Conservation (phyloP, 2,797 vertebrate genomes). For the Microchirus variegatus region DNA sequence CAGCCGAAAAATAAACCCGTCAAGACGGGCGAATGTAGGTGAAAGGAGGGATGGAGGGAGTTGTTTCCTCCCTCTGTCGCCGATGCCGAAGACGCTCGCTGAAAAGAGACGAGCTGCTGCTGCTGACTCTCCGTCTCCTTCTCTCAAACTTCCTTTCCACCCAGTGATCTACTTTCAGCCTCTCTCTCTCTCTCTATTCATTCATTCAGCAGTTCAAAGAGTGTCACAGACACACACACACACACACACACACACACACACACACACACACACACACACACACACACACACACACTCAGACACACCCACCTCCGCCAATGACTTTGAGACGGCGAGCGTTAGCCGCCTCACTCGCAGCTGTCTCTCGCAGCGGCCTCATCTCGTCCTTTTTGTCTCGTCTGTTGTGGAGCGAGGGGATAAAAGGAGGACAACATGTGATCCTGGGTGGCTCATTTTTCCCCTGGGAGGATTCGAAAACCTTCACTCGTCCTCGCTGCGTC, state of each 20-base stretch:
- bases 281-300: too few species aligned
- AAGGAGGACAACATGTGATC: constrained; percentile 31
- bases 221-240: constrained; percentile 27
- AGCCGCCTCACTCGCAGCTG: constrained; percentile 57
- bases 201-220: constrained; percentile 64
- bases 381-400: not conserved
- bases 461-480: constrained; percentile 31
- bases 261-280: constrained; percentile 18
- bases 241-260: constrained; percentile 1
- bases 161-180: constrained; percentile 60
- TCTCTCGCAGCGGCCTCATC: constrained; percentile 20
- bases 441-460: constrained; percentile 29
- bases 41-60: constrained; percentile 2
- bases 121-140: constrained; percentile 27
- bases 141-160: constrained; percentile 52
- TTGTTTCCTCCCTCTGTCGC: not conserved
- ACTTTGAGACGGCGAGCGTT: constrained; percentile 54
- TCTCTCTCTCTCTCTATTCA: constrained; percentile 11
- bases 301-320: constrained; percentile 10
- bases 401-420: constrained; percentile 4
- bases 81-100: constrained; percentile 6
- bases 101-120: constrained; percentile 21
- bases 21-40: too few species aligned
- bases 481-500: constrained; percentile 13
- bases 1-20: too few species aligned